phyloP scores from a whole-genome alignment of 2,113 vertebrate species.

The Scopus umbretta region DNA sequence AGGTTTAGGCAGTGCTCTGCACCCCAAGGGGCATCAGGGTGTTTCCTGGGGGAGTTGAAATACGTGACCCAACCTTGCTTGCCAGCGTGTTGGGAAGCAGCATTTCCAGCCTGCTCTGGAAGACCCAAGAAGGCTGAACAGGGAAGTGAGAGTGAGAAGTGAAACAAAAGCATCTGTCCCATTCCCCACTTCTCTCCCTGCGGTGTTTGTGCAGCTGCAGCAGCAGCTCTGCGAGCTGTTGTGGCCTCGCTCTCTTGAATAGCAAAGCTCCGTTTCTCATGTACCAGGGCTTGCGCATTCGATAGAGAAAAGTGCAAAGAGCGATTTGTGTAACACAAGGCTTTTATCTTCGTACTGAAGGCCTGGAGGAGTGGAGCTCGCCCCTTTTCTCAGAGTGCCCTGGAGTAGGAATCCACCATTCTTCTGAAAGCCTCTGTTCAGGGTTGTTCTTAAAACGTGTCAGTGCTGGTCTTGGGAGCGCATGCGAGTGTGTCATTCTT shows the following conservation, averaged over 20 bases:
- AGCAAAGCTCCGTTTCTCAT: accelerated
- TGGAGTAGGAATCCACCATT: accelerated
- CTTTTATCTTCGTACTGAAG: neutral
- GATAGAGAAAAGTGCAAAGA: accelerated
- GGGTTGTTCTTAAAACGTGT: neutral
- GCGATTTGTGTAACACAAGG: neutral
- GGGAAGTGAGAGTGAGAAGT: conserved; percentile 29
- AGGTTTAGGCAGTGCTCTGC: neutral
- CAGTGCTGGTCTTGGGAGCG: accelerated
- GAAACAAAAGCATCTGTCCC: neutral
- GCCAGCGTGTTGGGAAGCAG: neutral
- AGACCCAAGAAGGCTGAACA: neutral
- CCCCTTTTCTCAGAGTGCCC: too few species aligned
- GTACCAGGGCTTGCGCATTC: accelerated
- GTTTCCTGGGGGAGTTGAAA: neutral
- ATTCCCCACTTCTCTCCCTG: neutral
- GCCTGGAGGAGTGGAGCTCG: accelerated
- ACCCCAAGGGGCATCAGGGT: accelerated
- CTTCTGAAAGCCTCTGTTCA: neutral
- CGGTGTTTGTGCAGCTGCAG: neutral
- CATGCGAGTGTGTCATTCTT: accelerated
- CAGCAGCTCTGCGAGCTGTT: neutral
- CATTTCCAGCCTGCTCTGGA: neutral
- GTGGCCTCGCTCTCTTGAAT: neutral
- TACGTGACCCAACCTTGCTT: accelerated